Percentiles rank a stretch among this genome's conserved stretches.
Evolutionary conservation across 2,113 vertebrate species (phyloP).

Genomic region (human): DNA sequence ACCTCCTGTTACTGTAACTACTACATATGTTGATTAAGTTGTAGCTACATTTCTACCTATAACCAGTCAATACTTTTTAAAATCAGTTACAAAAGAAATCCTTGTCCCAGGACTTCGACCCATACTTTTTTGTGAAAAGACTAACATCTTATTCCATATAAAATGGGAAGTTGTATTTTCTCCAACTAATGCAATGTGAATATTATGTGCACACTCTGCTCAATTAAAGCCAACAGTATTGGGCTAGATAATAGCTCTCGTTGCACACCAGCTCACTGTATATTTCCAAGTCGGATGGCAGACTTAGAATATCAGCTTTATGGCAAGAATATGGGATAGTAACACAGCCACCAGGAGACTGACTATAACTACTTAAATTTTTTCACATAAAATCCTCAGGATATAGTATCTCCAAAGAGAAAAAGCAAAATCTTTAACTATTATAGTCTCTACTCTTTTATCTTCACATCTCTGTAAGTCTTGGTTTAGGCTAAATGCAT

Average conservation of each 20-base stretch:
- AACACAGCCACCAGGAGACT: background rate
- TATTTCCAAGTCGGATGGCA: background rate
- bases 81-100: background rate
- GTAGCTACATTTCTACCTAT: background rate
- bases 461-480: slow-evolving; percentile 69
- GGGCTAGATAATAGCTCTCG: background rate
- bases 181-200: background rate
- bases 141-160: background rate
- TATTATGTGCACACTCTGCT: background rate
- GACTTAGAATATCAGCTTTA: slow-evolving; percentile 39
- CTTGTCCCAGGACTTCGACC: background rate
- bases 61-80: background rate
- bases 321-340: slow-evolving; percentile 10
- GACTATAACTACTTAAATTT: slow-evolving; percentile 34
- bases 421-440: slow-evolving; percentile 66
- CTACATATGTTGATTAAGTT: background rate
- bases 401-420: slow-evolving; percentile 26
- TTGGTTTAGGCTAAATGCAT: slow-evolving; percentile 67
- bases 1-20: background rate
- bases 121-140: background rate
- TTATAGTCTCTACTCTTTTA: slow-evolving; percentile 49
- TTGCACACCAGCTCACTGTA: background rate
- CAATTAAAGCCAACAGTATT: slow-evolving; percentile 10
- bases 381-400: slow-evolving; percentile 50
- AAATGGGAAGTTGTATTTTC: background rate